Conservation (phyloP, 2,113 vertebrate species). For the Seriola quinqueradiata region DNA sequence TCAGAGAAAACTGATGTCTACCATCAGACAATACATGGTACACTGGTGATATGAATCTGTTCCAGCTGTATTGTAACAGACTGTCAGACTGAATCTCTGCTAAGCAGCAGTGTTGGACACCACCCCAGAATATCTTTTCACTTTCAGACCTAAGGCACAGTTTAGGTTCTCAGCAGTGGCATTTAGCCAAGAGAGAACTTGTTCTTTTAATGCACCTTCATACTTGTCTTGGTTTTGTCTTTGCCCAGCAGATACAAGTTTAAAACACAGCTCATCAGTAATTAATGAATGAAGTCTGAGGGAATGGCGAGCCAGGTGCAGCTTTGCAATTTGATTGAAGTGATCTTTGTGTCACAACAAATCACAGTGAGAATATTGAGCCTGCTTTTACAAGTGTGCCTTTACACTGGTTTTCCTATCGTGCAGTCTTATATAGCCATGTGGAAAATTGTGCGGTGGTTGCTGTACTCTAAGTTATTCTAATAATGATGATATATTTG, state of each 20-base stretch:
- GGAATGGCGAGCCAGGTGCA: slow-evolving; percentile 3
- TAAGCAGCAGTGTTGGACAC: background rate
- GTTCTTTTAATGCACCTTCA: slow-evolving; percentile 32
- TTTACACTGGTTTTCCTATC: background rate
- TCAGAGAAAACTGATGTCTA: slow-evolving; percentile 16
- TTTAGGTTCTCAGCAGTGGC: slow-evolving; percentile 22
- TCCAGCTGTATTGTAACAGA: slow-evolving; percentile 4
- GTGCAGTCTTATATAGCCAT: background rate
- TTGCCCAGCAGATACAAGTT: slow-evolving; percentile 31
- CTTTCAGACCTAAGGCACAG: slow-evolving; percentile 11
- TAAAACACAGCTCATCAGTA: slow-evolving; percentile 56
- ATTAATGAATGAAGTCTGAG: slow-evolving; percentile 39
- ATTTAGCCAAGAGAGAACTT: slow-evolving; percentile 23
- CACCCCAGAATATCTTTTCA: slow-evolving; percentile 21
- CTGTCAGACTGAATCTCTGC: slow-evolving; percentile 33
- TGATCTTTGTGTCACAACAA: slow-evolving; percentile 30
- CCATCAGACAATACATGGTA: background rate
- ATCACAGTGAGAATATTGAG: slow-evolving; percentile 5
- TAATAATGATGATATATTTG: slow-evolving; percentile 4
- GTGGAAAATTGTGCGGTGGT: background rate
- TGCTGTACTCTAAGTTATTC: background rate
- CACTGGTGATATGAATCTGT: background rate
- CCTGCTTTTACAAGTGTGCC: background rate
- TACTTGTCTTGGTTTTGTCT: slow-evolving; percentile 27
- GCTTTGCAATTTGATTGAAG: slow-evolving; percentile 32